Evolutionary conservation across 2,113 vertebrate species (phyloP).

Genomic region (Prolemur simus): DNA sequence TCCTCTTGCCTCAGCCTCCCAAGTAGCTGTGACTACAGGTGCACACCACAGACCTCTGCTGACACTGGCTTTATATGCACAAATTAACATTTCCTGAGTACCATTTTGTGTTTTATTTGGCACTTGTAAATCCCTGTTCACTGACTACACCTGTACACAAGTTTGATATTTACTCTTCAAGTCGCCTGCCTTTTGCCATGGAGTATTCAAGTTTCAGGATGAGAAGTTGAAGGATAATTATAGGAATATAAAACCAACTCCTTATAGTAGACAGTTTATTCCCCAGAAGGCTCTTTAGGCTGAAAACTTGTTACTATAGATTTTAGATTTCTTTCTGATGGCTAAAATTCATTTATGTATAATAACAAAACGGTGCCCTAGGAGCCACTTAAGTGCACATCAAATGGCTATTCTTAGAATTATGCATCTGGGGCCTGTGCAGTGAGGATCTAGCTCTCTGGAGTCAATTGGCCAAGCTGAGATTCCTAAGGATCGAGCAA

Average conservation of each 20-base stretch:
- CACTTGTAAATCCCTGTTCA: not conserved
- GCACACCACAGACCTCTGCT: not conserved
- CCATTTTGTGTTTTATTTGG: not conserved
- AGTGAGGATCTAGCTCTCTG: not conserved
- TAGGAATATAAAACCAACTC: not conserved
- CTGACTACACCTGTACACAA: not conserved
- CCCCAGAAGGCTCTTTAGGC: not conserved
- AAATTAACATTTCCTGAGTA: not conserved
- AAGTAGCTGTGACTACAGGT: not conserved
- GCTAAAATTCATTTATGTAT: not conserved
- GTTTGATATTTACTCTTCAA: not conserved
- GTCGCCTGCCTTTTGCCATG: not conserved
- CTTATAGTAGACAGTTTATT: not conserved
- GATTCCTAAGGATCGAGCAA: not conserved
- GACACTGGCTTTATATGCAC: not conserved
- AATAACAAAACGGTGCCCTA: not conserved
- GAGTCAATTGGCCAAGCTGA: not conserved
- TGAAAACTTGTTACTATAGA: not conserved
- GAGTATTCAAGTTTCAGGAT: not conserved
- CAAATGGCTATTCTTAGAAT: not conserved
- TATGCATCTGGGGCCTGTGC: not conserved
- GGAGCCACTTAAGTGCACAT: not conserved
- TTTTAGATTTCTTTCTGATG: constrained; percentile 3
- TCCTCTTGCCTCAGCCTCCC: not conserved
- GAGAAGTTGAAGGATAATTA: not conserved